Evolutionary conservation across 2,888 invertebrate genomes (phyloP).

Genomic region (Pedicia rivosa): DNA sequence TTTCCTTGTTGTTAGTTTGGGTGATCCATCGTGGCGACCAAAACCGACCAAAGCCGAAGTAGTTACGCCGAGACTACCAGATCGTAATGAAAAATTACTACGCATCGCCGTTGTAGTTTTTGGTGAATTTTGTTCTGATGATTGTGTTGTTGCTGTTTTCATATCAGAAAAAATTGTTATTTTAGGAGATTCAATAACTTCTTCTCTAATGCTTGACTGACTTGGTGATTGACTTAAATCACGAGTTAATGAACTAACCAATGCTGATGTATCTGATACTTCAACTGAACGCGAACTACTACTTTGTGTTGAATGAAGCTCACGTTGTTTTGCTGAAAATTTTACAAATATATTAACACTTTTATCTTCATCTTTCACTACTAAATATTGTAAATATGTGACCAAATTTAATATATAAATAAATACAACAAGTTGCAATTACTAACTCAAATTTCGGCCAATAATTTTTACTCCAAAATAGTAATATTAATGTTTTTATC

Average conservation of each 20-base stretch:
- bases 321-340: slow-evolving; percentile 10
- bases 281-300: slow-evolving; percentile 19
- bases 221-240: slow-evolving; percentile 44
- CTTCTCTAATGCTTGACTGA: slow-evolving; percentile 22
- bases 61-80: slow-evolving; percentile 26
- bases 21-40: slow-evolving; percentile 13
- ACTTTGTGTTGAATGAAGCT: slow-evolving; percentile 14
- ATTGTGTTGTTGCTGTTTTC: slow-evolving; percentile 13
- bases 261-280: slow-evolving; percentile 41
- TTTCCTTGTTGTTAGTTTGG: slow-evolving; percentile 22
- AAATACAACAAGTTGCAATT: no score
- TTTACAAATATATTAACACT: slow-evolving; percentile 3
- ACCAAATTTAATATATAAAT: no score
- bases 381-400: no score
- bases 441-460: no score
- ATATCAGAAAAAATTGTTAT: slow-evolving; percentile 17
- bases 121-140: slow-evolving; percentile 13
- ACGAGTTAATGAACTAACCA: slow-evolving; percentile 42
- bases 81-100: slow-evolving; percentile 28
- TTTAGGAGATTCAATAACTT: slow-evolving; percentile 10
- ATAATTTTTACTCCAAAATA: no score
- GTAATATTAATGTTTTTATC: no score
- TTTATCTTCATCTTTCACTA: not conserved
- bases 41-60: slow-evolving; percentile 18
- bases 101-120: slow-evolving; percentile 32